phyloP scores from a whole-genome alignment of 2,888 invertebrate species.

The Rhagophthalmus giganteus region DNA sequence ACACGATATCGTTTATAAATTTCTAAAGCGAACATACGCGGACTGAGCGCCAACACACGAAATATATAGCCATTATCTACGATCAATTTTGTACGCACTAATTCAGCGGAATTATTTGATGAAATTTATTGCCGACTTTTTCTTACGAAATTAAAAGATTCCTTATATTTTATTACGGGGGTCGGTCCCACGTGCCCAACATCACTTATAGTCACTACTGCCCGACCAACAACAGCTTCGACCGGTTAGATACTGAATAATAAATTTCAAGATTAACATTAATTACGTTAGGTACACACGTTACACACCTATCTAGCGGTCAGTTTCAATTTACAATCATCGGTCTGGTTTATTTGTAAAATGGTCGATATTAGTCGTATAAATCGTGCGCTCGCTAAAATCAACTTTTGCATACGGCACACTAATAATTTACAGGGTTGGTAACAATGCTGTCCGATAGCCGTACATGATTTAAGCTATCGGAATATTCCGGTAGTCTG shows the following conservation, averaged over 20 bases:
- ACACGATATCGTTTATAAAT: slow-evolving; percentile 17
- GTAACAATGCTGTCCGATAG: slow-evolving; percentile 37
- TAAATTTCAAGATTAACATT: too few relatives aligned
- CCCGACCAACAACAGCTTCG: too few relatives aligned
- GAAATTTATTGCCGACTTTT: slow-evolving; percentile 34
- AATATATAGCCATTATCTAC: slow-evolving; percentile 35
- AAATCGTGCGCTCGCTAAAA: slow-evolving; percentile 38
- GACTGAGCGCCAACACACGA: slow-evolving; percentile 21
- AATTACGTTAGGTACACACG: too few relatives aligned
- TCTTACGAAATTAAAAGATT: slow-evolving; percentile 27
- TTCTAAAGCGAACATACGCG: slow-evolving; percentile 29
- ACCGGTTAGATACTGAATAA: too few relatives aligned
- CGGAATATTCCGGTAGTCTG: slow-evolving; percentile 33
- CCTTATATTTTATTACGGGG: slow-evolving; percentile 21
- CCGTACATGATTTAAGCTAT: slow-evolving; percentile 39
- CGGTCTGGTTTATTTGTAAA: slow-evolving; percentile 6
- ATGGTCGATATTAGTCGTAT: slow-evolving; percentile 22
- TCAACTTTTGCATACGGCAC: slow-evolving; percentile 37
- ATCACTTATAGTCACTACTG: slow-evolving; percentile 4
- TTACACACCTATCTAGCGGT: too few relatives aligned
- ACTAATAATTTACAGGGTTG: slow-evolving; percentile 35
- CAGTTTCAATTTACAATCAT: neutral
- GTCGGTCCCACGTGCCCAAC: slow-evolving; percentile 14
- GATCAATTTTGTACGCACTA: slow-evolving; percentile 35
- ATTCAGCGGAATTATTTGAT: slow-evolving; percentile 31